Percentiles rank a stretch among this genome's conserved stretches.
Conservation (phyloP, 2,113 vertebrate species). For the Hydropotes inermis region DNA sequence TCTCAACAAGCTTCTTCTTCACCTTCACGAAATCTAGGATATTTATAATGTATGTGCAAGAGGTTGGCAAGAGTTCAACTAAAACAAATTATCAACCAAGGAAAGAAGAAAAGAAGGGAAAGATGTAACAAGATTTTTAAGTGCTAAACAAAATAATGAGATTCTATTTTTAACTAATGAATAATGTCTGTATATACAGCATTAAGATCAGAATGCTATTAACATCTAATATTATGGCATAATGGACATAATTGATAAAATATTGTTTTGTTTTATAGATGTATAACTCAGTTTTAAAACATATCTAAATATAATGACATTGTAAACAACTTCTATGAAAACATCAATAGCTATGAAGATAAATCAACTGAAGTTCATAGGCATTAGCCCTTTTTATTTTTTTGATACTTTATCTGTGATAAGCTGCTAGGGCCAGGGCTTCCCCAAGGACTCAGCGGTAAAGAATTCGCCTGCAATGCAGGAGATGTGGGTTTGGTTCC, state of each 20-base stretch:
- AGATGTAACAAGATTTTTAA: not conserved
- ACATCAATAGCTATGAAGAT: slow-evolving; percentile 79
- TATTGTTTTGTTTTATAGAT: not conserved
- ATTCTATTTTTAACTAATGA: not conserved
- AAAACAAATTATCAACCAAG: not conserved
- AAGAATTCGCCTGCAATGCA: not conserved
- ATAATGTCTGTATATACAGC: not conserved
- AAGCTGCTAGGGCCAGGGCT: slow-evolving; percentile 87
- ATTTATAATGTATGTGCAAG: not conserved
- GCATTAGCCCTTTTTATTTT: slow-evolving; percentile 82
- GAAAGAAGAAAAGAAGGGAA: not conserved
- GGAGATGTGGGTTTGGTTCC: not conserved
- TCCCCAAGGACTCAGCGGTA: not conserved
- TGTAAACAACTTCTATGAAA: slow-evolving; percentile 67
- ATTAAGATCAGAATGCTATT: not conserved
- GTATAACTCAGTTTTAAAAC: slow-evolving; percentile 26
- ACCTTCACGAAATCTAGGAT: not conserved
- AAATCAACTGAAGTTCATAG: slow-evolving; percentile 81
- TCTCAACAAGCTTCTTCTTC: not conserved
- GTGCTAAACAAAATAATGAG: not conserved
- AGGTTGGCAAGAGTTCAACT: not conserved
- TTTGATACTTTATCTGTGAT: slow-evolving; percentile 85
- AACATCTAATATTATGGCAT: not conserved
- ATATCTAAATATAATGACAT: slow-evolving; percentile 40
- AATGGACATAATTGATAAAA: slow-evolving; percentile 42